These are phyloP conservation scores for Apus apus DNA, from an alignment of 2,113 vertebrate genomes.

Conservation along the genomic window DNA sequence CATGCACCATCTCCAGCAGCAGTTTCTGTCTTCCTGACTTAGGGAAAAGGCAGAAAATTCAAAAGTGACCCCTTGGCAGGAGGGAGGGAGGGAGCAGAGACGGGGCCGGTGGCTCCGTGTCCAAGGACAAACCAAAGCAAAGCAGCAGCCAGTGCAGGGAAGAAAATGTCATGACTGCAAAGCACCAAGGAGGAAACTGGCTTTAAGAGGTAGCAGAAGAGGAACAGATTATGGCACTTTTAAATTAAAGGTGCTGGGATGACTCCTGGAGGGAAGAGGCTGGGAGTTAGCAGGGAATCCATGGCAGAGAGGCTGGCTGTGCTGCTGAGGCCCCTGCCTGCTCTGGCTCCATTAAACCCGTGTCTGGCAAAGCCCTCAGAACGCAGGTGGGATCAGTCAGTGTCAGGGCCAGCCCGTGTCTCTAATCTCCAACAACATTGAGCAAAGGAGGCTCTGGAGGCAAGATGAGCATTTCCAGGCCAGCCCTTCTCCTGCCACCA, in stretches of 20 bases:
- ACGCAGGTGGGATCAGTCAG: not conserved
- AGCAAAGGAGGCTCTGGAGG: not conserved
- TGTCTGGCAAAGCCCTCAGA: not conserved
- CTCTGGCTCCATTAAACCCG: not conserved
- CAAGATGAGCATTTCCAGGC: not conserved
- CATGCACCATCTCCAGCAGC: not conserved
- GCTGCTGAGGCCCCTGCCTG: not conserved
- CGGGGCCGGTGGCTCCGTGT: not conserved
- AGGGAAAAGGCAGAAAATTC: not conserved
- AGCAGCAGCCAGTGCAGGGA: not conserved
- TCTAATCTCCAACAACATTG: not conserved
- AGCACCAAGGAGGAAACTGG: not conserved
- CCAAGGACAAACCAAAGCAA: not conserved
- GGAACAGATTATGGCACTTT: not conserved
- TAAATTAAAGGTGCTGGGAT: constrained; percentile 15
- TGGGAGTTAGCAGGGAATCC: not conserved
- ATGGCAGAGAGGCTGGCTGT: not conserved
- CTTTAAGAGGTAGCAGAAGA: constrained; percentile 11
- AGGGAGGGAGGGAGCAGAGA: not conserved
- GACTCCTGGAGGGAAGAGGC: constrained; percentile 3
- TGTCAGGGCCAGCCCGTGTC: not conserved
- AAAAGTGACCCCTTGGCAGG: not conserved
- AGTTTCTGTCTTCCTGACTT: not conserved
- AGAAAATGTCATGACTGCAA: not conserved
- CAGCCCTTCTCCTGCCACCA: not conserved